phyloP scores from a whole-genome alignment of 2,888 invertebrate genomes.

The Mongoloraphidia duomilia region DNA sequence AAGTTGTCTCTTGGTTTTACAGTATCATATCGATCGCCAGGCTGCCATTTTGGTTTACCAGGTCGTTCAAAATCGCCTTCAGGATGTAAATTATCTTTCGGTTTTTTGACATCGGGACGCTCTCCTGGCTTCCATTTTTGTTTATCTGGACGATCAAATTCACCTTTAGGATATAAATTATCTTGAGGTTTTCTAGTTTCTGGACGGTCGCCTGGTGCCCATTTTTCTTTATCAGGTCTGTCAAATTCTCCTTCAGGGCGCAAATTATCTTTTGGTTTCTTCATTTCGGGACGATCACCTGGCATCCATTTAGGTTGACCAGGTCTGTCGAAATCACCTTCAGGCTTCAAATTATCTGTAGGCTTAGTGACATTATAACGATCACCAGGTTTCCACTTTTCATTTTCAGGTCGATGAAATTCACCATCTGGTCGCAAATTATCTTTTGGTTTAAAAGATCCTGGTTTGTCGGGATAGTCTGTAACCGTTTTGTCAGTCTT shows the following conservation, averaged over 20 bases:
- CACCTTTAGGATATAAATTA: slow-evolving; percentile 33
- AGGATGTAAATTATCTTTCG: slow-evolving; percentile 29
- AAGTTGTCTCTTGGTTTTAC: slow-evolving; percentile 34
- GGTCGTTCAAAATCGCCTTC: slow-evolving; percentile 40
- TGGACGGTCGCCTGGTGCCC: slow-evolving; percentile 25
- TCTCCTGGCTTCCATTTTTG: slow-evolving; percentile 25
- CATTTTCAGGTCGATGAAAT: slow-evolving; percentile 31
- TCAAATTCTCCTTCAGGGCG: slow-evolving; percentile 36
- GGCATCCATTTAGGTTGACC: slow-evolving; percentile 27
- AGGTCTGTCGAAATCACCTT: slow-evolving; percentile 42
- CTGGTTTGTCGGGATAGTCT: slow-evolving; percentile 28
- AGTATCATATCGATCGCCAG: slow-evolving; percentile 29
- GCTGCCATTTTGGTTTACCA: slow-evolving; percentile 22
- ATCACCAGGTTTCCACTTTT: slow-evolving; percentile 34
- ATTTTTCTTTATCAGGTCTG: slow-evolving; percentile 29
- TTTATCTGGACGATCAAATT: slow-evolving; percentile 26
- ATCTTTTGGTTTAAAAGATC: slow-evolving; percentile 41
- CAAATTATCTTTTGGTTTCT: slow-evolving; percentile 32
- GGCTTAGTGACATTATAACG: slow-evolving; percentile 24
- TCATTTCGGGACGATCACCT: slow-evolving; percentile 26
- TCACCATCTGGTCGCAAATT: slow-evolving; percentile 44
- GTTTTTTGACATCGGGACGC: slow-evolving; percentile 21
- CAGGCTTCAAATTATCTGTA: slow-evolving; percentile 38
- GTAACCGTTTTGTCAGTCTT: background rate
- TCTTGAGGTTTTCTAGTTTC: slow-evolving; percentile 30